Evolutionary conservation across 2,113 vertebrate species (phyloP).

Genomic region (Pedetes capensis): DNA sequence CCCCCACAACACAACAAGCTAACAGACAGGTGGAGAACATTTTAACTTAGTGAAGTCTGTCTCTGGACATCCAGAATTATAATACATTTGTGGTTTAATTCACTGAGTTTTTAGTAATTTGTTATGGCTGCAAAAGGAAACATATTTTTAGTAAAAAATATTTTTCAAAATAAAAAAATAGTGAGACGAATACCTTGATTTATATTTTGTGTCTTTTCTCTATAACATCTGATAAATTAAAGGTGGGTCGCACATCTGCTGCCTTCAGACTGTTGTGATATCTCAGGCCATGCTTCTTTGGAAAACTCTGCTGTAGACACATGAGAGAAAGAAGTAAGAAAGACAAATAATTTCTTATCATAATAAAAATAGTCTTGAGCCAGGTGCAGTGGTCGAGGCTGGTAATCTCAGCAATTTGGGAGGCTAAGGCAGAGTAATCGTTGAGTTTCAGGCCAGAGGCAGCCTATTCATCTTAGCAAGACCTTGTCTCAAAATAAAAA

Average conservation of each 20-base stretch:
- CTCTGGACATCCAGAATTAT: not conserved
- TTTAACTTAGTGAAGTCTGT: not conserved
- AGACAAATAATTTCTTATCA: constrained; percentile 33
- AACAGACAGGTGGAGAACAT: too few species aligned
- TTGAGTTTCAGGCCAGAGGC: too few species aligned
- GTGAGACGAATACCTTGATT: not conserved
- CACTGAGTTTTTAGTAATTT: not conserved
- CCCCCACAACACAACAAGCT: too few species aligned
- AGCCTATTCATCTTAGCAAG: too few species aligned
- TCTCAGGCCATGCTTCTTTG: not conserved
- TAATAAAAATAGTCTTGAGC: too few species aligned
- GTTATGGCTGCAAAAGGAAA: not conserved
- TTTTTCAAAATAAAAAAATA: not conserved
- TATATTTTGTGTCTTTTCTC: not conserved
- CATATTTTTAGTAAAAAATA: constrained; percentile 11
- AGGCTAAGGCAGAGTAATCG: too few species aligned
- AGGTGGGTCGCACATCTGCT: not conserved
- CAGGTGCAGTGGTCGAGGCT: too few species aligned
- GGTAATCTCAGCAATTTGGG: too few species aligned
- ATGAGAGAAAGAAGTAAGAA: not conserved
- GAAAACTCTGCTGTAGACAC: not conserved
- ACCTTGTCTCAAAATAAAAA: too few species aligned
- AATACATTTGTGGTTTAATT: not conserved
- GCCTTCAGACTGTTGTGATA: not conserved
- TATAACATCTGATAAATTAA: not conserved